Evolutionary conservation across 2,797 vertebrate genomes (phyloP), one percentile per base, ranked within the genome.

Genomic region (Gymnoscopelus microlampas): DNA sequence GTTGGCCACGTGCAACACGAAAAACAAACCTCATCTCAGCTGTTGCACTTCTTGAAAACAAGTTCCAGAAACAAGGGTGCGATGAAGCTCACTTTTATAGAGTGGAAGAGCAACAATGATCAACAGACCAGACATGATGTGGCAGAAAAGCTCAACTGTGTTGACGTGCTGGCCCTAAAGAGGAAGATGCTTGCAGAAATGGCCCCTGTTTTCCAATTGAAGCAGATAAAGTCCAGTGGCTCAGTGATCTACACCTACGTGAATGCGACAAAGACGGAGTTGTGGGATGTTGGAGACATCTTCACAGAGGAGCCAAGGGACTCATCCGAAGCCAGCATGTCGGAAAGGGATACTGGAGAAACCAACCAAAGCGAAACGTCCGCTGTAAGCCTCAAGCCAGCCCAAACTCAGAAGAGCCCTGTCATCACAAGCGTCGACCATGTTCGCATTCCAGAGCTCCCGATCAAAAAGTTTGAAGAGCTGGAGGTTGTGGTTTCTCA

Each of bases 251-350:
- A 91, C 79, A 81, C 82, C 32, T 94, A 85, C 60, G 66, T 90
- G 59, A 88, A 93, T 32, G 89, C 90, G 32, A 91, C 92, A n/a
- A 76, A 88, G 66, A 92, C 84, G 8, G 93, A 94, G 74, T 55
- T 94, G 47, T 95, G 94, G 94, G 93, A 95, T 72, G 47, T 92
- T 2, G 90, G 85, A 55, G 79, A 92, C 59, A 73, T 94, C 54
- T 74, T 79, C 44, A 80, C 78, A 26, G 77, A 35, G 5, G 32
- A 35, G 5, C 32, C 7, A 35, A 35, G 32, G 5, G 5, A 13
- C 1, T 61, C 56, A 1, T 50, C 53, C 5, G 55, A 71, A 0
- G 44, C 9, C 1, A 59, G 7, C 10, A 3, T 35, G 7, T 55
- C 29, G 26, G 75, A 69, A 73, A 35, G 66, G 5, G 51, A 65